Base-by-base conservation (phyloP, 2,113 vertebrate genomes). In the Otocyon megalotis region DNA sequence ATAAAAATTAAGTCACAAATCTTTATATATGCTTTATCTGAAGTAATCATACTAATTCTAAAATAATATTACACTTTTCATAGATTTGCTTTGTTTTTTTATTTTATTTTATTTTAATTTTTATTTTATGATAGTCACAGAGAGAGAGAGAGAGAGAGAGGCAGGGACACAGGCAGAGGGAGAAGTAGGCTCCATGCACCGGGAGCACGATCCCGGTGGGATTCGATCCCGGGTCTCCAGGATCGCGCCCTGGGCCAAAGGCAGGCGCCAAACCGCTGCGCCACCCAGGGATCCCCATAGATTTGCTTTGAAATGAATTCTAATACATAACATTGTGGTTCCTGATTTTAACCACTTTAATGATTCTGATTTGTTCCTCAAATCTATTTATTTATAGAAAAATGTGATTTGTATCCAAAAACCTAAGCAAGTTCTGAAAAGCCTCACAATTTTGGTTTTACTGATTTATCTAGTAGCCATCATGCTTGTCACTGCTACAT, bases 401-500 rank as follows among this genome's bases (percentile, higher is more conserved):
- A 50, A 69, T 77, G 48, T 71, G 65, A 96, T 62, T 53, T 93
- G 30, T 32, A 87, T 82, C 24, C 28, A 62, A 67, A 90, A 71
- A 81, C 24, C 24, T 43, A 90, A 83, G n/a, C 56, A 94, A 69
- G 62, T 60, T 79, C 93, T 76, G 53, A 83, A 37, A 88, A 90
- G 63, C 22, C 50, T 0, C 22, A 87, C 13, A 35, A 85, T 30
- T 87, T 63, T 60, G 79, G 28, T 76, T 85, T 72, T 62, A 84
- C 22, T 65, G 54, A 80, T 58, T 84, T 83, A 85, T 35, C 81
- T 96, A 82, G 92, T 69, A 97, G 97, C 91, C 93, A 65, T 94
- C 98, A 96, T 96, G 92, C 96, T 94, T 98, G 87, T 71, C 0
- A 60, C 60, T 97, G 94, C 96, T 98, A 98, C 98, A 92, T 94